phyloP scores from a whole-genome alignment of 2,797 vertebrate genomes.

The Adelosebastes latens region DNA sequence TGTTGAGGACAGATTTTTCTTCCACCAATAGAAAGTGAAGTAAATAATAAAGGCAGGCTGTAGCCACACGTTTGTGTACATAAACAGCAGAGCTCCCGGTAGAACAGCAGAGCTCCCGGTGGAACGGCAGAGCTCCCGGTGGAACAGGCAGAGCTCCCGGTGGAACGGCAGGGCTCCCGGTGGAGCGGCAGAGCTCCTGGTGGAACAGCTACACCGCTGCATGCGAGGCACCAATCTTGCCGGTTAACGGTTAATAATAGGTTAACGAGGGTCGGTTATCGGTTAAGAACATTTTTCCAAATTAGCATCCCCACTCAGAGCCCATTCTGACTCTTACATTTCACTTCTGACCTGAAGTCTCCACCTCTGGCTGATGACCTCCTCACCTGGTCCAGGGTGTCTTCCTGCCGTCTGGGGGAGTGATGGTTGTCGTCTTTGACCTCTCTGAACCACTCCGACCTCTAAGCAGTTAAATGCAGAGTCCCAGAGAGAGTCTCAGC shows the following conservation, averaged over 20 bases:
- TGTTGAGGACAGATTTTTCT: background rate
- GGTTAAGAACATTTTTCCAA: too few relatives aligned
- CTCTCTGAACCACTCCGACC: background rate
- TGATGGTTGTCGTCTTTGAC: background rate
- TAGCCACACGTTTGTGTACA: slow-evolving; percentile 25
- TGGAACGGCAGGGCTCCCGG: too few relatives aligned
- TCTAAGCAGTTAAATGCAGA: slow-evolving; percentile 31
- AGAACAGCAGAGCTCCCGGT: too few relatives aligned
- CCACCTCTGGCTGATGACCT: background rate
- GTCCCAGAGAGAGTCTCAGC: background rate
- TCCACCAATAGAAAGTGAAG: background rate
- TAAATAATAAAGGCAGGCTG: background rate
- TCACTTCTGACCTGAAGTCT: background rate
- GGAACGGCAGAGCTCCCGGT: too few relatives aligned
- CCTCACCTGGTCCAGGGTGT: background rate
- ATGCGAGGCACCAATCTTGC: too few relatives aligned
- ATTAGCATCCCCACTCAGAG: background rate
- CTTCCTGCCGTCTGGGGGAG: background rate
- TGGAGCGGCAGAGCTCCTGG: too few relatives aligned
- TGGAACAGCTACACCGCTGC: too few relatives aligned
- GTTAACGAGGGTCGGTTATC: too few relatives aligned
- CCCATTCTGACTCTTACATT: background rate
- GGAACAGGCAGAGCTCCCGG: too few relatives aligned
- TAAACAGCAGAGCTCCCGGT: too few relatives aligned
- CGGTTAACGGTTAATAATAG: too few relatives aligned